Evolutionary conservation across 2,888 invertebrate genomes (phyloP).

Genomic region (Tetragonula carbonaria): DNA sequence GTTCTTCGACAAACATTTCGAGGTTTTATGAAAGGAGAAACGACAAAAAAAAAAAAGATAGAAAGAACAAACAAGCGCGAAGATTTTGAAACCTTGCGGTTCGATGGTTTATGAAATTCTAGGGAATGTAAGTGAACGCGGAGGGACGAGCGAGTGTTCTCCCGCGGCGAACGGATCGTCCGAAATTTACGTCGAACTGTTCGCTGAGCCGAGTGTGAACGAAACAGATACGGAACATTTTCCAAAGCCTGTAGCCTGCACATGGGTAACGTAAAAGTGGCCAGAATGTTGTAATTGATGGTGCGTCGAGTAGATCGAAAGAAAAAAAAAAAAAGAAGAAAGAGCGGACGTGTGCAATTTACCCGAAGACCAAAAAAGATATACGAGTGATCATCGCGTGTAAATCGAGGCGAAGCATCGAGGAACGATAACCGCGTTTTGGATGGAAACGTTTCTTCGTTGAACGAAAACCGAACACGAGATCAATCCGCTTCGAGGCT

Average conservation of each 20-base stretch:
- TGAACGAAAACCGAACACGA: not conserved
- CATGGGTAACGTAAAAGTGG: not conserved
- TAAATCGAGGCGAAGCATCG: slow-evolving; percentile 38
- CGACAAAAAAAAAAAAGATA: too few relatives aligned
- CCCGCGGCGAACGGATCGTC: too few relatives aligned
- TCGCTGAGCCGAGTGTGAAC: not conserved
- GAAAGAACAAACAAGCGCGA: not conserved
- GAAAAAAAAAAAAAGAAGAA: too few relatives aligned
- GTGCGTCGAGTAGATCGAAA: slow-evolving; percentile 25
- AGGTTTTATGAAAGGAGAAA: slow-evolving; percentile 71
- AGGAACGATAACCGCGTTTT: not conserved
- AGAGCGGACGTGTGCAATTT: slow-evolving; percentile 59
- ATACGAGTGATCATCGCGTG: slow-evolving; percentile 40
- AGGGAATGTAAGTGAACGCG: not conserved
- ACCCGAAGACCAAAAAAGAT: slow-evolving; percentile 1
- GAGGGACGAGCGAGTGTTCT: too few relatives aligned
- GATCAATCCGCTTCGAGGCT: slow-evolving; percentile 31
- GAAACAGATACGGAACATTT: not conserved
- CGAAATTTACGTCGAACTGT: not conserved
- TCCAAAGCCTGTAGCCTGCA: not conserved
- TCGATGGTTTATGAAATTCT: not conserved
- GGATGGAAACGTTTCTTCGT: not conserved
- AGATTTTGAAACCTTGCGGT: not conserved
- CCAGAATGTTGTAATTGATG: slow-evolving; percentile 20
- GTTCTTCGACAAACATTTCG: slow-evolving; percentile 68